These are phyloP conservation scores for Gallinago nigripennis DNA, from an alignment of 2,797 vertebrate genomes.

Conservation along the genomic window DNA sequence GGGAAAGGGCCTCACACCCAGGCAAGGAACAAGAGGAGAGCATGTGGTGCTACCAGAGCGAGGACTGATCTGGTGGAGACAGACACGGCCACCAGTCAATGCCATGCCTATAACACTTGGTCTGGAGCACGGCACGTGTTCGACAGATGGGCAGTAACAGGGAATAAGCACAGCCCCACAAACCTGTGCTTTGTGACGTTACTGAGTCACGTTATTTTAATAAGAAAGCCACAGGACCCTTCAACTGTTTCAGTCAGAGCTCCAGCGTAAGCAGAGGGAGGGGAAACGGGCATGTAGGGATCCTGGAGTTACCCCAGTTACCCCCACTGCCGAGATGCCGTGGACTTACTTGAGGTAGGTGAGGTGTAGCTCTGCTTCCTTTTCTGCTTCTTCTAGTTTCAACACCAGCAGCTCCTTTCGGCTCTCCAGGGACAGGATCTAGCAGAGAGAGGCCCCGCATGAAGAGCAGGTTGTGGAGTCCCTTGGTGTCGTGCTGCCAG, in stretches of 20 bases:
- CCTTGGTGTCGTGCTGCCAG: neutral
- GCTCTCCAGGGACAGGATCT: conserved; percentile 83
- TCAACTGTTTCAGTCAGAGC: neutral
- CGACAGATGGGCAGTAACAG: neutral
- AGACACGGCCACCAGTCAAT: rapidly evolving
- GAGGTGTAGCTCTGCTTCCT: conserved; percentile 82
- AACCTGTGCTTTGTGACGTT: rapidly evolving
- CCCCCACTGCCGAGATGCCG: rapidly evolving
- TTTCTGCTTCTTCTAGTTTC: conserved; percentile 82
- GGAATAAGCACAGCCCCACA: neutral
- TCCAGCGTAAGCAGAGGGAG: rapidly evolving
- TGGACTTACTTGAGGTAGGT: conserved; percentile 79
- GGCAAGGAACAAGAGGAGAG: neutral
- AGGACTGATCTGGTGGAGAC: neutral
- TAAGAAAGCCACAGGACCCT: neutral
- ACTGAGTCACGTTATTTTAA: rapidly evolving
- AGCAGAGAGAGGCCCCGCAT: neutral
- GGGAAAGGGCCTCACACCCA: neutral
- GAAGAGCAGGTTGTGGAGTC: neutral
- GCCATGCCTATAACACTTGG: rapidly evolving
- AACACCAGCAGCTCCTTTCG: conserved; percentile 80
- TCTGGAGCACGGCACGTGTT: rapidly evolving
- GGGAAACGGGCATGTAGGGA: rapidly evolving
- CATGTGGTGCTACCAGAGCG: rapidly evolving
- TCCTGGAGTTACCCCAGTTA: neutral